Conservation (phyloP, 35 echinoderm and acorn worm genomes). For the Chiridota heheva region DNA sequence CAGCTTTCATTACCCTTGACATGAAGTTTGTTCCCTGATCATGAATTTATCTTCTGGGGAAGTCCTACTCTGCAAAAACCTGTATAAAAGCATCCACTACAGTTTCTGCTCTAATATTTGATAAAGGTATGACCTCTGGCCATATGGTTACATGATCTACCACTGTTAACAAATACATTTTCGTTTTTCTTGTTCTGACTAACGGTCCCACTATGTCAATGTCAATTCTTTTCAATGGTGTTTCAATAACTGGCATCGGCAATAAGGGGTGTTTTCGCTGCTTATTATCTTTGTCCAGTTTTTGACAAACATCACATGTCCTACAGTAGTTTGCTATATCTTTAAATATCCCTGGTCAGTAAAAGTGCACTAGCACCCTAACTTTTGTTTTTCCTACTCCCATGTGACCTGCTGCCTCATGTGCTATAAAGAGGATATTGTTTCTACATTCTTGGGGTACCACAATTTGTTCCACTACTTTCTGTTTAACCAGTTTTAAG, state of each 20-base stretch:
- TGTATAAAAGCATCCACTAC: constrained; percentile 8
- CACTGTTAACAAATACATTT: constrained; percentile 16
- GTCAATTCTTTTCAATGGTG: constrained; percentile 25
- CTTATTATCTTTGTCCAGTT: neutral
- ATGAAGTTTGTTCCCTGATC: constrained; percentile 58
- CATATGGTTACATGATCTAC: constrained; percentile 32
- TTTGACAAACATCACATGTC: constrained; percentile 29
- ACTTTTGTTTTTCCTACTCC: constrained; percentile 35
- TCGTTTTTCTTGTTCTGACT: neutral
- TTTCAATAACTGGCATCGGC: constrained; percentile 31
- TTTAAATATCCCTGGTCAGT: constrained; percentile 46
- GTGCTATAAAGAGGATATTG: constrained; percentile 20
- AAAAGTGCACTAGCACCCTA: constrained; percentile 16
- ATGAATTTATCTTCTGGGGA: constrained; percentile 38
- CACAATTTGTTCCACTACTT: constrained; percentile 5
- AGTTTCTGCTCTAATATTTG: constrained; percentile 34
- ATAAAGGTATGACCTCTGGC: constrained; percentile 34
- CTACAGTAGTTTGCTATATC: constrained; percentile 32
- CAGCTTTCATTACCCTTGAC: constrained; percentile 22
- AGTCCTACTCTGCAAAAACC: constrained; percentile 34
- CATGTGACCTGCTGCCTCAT: constrained; percentile 57
- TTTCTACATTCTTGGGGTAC: constrained; percentile 19
- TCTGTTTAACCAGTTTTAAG: neutral
- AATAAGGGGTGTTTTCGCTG: constrained; percentile 6
- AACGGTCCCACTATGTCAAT: constrained; percentile 47